Evolutionary conservation across 2,113 vertebrate genomes (phyloP), one percentile per base, ranked within the genome.

Genomic region (Lichenostomus cassidix): DNA sequence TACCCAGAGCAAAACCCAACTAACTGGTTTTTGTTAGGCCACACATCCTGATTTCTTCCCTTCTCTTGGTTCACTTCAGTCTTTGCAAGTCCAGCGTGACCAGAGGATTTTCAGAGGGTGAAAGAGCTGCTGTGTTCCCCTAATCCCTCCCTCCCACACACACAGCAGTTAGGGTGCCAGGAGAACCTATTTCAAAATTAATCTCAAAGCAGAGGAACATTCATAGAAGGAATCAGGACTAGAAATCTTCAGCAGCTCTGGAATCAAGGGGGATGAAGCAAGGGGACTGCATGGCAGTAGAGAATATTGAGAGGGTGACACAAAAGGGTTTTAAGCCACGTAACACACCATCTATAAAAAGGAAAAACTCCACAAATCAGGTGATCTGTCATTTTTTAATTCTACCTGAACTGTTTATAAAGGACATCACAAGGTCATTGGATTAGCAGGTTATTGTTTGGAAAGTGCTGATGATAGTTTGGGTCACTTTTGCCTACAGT

Each of bases 101-200:
- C 94, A 83, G 35, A 75, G 89, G 92, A 88, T 96, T 96, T 96
- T 86, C 87, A 35, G n/a, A 50, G 35, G 87, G 82, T 90, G 79
- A 97, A 97, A 95, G 87, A 90, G 73, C 73, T 85, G 64, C 77
- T 96, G 90, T 96, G 89, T 89, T 95, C 77, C 79, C 64, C 89
- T 92, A 83, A 77, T 70, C 89, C 78, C 76, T 78, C 76, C 46
- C 52, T 71, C 80, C 74, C 62, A 53, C 64, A 87, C 1, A 0
- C 39, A 41, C 37, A 39, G 83, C 68, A 79, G 46, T n/a, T 23
- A 37, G 56, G 65, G 56, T 77, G 90, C 90, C 91, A 94, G 91
- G 21, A 83, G 35, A 86, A 75, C 73, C 62, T 73, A 41, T 77
- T 94, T 65, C 39, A 49, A 90, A 93, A 83, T 41, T 84, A 73